Evolutionary conservation across 2,888 invertebrate genomes (phyloP).

Genomic region (Callimorpha dominula): DNA sequence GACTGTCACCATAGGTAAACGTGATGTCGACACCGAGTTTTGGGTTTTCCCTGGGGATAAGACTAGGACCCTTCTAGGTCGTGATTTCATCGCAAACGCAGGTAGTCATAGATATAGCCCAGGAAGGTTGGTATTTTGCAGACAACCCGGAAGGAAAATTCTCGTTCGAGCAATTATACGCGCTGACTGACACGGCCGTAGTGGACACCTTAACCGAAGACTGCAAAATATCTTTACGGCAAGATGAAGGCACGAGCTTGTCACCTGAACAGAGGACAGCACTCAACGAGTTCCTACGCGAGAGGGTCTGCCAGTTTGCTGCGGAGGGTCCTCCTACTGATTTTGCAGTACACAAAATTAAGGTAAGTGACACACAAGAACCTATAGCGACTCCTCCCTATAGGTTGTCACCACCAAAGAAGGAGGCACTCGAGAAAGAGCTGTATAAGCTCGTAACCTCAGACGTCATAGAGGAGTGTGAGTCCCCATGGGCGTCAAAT

Average conservation of each 20-base stretch:
- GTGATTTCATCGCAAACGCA: neutral
- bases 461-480: slow-evolving; percentile 46
- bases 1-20: neutral
- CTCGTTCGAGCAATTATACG: neutral
- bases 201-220: neutral
- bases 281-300: neutral
- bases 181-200: neutral
- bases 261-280: neutral
- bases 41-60: neutral
- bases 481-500: slow-evolving; percentile 37
- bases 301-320: neutral
- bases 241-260: neutral
- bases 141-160: neutral
- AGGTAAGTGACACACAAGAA: slow-evolving; percentile 23
- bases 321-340: slow-evolving; percentile 20
- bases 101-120: neutral
- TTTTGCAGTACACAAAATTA: slow-evolving; percentile 49
- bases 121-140: neutral
- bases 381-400: slow-evolving; percentile 63
- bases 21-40: neutral
- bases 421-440: slow-evolving; percentile 44
- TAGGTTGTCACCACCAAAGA: slow-evolving; percentile 53
- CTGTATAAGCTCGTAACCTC: slow-evolving; percentile 51
- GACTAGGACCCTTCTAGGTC: neutral
- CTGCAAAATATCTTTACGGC: neutral